A percentile compares a stretch with the other conserved stretches of the same genome.
Evolutionary conservation across 1,140 invertebrate genomes (phyloP).

Genomic region (silkworm (Bombyx mori)): ASM3026992v2 NC_085107.1:10108501-10109000

Average conservation of each 20-base stretch:
- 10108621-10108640: slow-evolving; percentile 43
- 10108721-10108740: not conserved
- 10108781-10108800: slow-evolving; percentile 3
- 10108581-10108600: slow-evolving; percentile 35
- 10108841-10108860: too few relatives aligned
- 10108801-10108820: not conserved
- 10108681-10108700: not conserved
- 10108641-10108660: slow-evolving; percentile 37
- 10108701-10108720: not conserved
- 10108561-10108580: slow-evolving; percentile 11
- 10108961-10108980: too few relatives aligned
- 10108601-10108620: slow-evolving; percentile 47
- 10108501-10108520: too few relatives aligned
- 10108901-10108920: too few relatives aligned
- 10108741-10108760: not conserved
- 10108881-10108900: too few relatives aligned
- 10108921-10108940: too few relatives aligned
- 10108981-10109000: too few relatives aligned
- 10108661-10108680: slow-evolving; percentile 39
- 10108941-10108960: too few relatives aligned
- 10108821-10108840: not conserved
- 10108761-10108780: slow-evolving; percentile 6
- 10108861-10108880: too few relatives aligned
- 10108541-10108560: too few relatives aligned
- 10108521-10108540: too few relatives aligned